A percentile compares a stretch with the other conserved stretches of the same genome.
phyloP scores from a whole-genome alignment of 92 coral and sea anemone species.

The Zoanthus sansibaricus region DNA sequence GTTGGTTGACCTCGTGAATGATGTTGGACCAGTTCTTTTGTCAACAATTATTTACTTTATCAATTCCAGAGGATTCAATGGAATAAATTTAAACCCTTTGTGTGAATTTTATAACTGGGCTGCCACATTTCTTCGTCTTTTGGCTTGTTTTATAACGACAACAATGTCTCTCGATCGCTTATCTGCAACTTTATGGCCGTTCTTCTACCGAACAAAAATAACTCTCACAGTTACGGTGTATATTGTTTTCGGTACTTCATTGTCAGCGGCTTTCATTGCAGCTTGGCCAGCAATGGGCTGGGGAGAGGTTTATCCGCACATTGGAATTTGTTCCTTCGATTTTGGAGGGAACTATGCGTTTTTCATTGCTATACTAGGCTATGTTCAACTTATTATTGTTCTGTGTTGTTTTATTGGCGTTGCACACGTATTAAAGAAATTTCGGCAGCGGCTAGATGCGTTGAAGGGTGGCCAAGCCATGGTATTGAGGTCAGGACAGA shows the following conservation, averaged over 20 bases:
- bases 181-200: constrained; percentile 47
- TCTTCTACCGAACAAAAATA: constrained; percentile 62
- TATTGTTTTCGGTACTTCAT: constrained; percentile 15
- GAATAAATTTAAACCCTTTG: constrained; percentile 8
- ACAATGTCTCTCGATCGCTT: constrained; percentile 59
- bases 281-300: constrained; percentile 69
- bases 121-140: constrained; percentile 57
- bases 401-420: constrained; percentile 59
- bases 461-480: constrained; percentile 43
- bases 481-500: constrained; percentile 52
- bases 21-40: constrained; percentile 55
- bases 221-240: constrained; percentile 17
- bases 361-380: constrained; percentile 58
- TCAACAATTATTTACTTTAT: constrained; percentile 43
- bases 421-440: constrained; percentile 44
- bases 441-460: constrained; percentile 30
- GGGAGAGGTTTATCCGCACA: constrained; percentile 57
- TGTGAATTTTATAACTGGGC: constrained; percentile 70
- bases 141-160: constrained; percentile 59
- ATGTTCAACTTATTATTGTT: constrained; percentile 55
- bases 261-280: constrained; percentile 64
- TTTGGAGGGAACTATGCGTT: constrained; percentile 61
- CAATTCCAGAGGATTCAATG: constrained; percentile 45
- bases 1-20: constrained; percentile 54
- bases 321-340: constrained; percentile 63